Base-by-base conservation (phyloP, 2,113 vertebrate genomes). In the Anseranas semipalmata region DNA sequence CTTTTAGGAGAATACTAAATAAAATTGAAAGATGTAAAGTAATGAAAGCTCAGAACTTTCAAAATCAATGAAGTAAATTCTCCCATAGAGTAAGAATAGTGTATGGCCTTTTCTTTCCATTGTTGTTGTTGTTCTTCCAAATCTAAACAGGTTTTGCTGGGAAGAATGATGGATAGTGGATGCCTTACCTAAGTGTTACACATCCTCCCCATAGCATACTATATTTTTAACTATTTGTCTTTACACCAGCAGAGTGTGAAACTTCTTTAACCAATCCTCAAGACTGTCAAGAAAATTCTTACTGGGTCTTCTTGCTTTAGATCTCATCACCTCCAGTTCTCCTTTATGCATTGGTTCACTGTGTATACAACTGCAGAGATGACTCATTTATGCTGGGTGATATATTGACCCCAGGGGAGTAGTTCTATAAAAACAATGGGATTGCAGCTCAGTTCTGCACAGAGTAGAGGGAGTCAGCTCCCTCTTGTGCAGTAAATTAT, bases 11-110 rank as follows among this genome's bases (percentile, higher is more conserved):
- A 88, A 66, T 9, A 43, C 6, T 41, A 66, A 75, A 41, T 55
- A 27, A 75, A 71, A 53, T n/a, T 5, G 4, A 32, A 74, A 62
- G 14, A 60, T 72, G 76, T 25, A 46, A 21, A 73, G 3, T 52
- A 41, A 6, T 39, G 71, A 66, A 70, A 71, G 4, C 12, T 53
- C 21, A 43, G 14, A 52, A 27, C 16, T 73, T 52, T 70, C 18
- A 39, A 65, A 76, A 46, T 82, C 30, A 55, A 7, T 68, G 15
- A 72, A 60, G 10, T 22, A 2, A 65, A n/a, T 85, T 67, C 3
- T 8, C n/a, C 15, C 0, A 0, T 3, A 22, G 30, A 55, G 4
- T 62, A 37, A 59, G 4, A 35, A 8, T 32, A 35, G 9, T 60
- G 24, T 33, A 19, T 24, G 6, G 11, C 19, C 14, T 48, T 85